These are phyloP conservation scores for Rhineura floridana DNA, from an alignment of 2,113 vertebrate genomes.

Conservation along the genomic window DNA sequence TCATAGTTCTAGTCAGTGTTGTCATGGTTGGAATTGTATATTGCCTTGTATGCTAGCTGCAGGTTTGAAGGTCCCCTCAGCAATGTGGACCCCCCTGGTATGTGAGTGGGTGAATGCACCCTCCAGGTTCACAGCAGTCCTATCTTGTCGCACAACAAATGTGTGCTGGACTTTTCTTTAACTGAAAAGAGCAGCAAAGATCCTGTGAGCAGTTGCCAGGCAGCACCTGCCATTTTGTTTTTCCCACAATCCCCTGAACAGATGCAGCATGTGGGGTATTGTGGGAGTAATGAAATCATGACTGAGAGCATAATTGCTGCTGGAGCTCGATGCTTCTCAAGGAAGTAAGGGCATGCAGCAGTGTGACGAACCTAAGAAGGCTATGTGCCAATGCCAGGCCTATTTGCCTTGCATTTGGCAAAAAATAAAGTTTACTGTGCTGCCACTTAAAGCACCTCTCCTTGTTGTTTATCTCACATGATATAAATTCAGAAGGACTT, in stretches of 20 bases:
- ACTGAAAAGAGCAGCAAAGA: too few relatives aligned
- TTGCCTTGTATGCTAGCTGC: background rate
- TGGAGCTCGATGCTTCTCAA: background rate
- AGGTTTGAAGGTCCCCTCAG: background rate
- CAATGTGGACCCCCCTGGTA: too few relatives aligned
- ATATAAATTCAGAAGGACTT: background rate
- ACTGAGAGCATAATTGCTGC: background rate
- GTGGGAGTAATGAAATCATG: background rate
- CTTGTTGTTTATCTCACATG: background rate
- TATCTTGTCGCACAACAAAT: too few relatives aligned
- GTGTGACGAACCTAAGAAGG: background rate
- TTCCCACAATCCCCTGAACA: background rate
- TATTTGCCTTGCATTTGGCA: background rate
- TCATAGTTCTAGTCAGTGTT: too few relatives aligned
- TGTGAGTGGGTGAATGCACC: too few relatives aligned
- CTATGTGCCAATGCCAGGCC: too few relatives aligned
- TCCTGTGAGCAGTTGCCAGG: too few relatives aligned
- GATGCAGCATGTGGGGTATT: background rate
- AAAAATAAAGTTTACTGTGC: background rate
- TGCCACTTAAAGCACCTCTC: background rate
- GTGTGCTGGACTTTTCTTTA: too few relatives aligned
- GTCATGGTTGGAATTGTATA: too few relatives aligned
- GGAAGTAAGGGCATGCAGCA: background rate
- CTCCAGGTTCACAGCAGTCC: too few relatives aligned
- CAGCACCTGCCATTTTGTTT: too few relatives aligned